Evolutionary conservation across 2,888 invertebrate genomes (phyloP).

Genomic region (Disparrhopalites patrizii): DNA sequence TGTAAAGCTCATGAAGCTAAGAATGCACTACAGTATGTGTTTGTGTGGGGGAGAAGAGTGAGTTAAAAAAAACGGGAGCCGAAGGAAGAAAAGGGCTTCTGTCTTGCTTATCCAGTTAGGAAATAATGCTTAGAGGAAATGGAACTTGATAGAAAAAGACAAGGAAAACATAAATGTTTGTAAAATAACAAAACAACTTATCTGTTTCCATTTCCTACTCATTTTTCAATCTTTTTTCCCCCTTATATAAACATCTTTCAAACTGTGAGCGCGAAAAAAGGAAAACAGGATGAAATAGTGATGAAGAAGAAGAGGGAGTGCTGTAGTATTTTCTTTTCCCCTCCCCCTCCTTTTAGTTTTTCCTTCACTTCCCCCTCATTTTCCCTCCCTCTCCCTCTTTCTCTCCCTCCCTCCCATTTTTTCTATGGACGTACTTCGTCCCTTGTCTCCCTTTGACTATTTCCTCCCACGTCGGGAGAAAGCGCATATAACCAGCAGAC

Average conservation of each 20-base stretch:
- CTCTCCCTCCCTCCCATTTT: no score
- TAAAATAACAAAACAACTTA: conserved; percentile 8
- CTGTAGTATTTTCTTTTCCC: conserved; percentile 3
- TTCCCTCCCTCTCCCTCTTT: no score
- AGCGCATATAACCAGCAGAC: no score
- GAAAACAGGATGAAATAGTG: conserved; percentile 1
- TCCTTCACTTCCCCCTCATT: no score
- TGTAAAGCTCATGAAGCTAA: no score
- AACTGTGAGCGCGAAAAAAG: conserved; percentile 3
- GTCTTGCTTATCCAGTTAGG: conserved; percentile 5
- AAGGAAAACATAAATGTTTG: neutral
- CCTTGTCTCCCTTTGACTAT: no score
- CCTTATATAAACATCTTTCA: conserved; percentile 2
- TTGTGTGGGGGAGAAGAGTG: no score
- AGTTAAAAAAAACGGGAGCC: no score
- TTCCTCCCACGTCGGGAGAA: no score
- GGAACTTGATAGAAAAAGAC: neutral
- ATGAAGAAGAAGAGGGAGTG: neutral
- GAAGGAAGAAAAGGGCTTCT: no score
- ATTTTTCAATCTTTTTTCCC: neutral
- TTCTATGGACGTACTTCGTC: neutral
- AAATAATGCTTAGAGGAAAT: neutral
- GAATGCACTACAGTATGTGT: no score
- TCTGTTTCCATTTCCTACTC: conserved; percentile 4
- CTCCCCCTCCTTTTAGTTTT: no score